These are phyloP conservation scores for Eupithecia subumbrata DNA, from an alignment of 2,888 invertebrate species.

Conservation along the genomic window DNA sequence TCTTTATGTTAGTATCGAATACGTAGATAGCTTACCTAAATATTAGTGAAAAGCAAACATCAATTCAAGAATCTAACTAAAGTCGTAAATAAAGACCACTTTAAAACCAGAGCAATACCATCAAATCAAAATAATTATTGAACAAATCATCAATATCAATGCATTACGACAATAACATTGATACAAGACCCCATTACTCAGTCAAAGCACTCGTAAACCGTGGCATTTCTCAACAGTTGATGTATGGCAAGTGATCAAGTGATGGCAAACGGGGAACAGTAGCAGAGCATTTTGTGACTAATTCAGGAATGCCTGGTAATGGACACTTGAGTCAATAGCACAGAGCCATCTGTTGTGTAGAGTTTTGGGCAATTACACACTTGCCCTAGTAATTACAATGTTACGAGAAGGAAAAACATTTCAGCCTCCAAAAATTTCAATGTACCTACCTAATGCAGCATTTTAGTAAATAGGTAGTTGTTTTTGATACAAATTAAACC, in stretches of 20 bases:
- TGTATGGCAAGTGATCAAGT: slow-evolving; percentile 34
- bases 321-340: slow-evolving; percentile 67
- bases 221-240: slow-evolving; percentile 35
- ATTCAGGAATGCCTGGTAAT: slow-evolving; percentile 69
- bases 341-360: slow-evolving; percentile 38
- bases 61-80: too few species aligned
- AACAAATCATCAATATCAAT: slow-evolving; percentile 11
- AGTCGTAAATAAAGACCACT: not conserved
- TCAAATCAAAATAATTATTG: not conserved
- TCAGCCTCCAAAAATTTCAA: not conserved
- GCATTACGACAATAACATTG: slow-evolving; percentile 16
- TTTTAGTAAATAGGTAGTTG: not conserved
- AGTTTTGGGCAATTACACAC: not conserved
- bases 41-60: too few species aligned
- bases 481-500: not conserved
- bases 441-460: not conserved
- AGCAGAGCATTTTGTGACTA: slow-evolving; percentile 61
- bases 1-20: too few species aligned
- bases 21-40: too few species aligned
- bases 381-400: not conserved
- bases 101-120: not conserved
- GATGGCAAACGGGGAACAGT: slow-evolving; percentile 42
- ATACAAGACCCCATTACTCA: slow-evolving; percentile 12
- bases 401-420: not conserved
- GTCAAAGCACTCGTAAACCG: slow-evolving; percentile 15